These are phyloP conservation scores for Spodoptera litura DNA, from an alignment of 1,140 invertebrate species.

Conservation along the genomic window DNA sequence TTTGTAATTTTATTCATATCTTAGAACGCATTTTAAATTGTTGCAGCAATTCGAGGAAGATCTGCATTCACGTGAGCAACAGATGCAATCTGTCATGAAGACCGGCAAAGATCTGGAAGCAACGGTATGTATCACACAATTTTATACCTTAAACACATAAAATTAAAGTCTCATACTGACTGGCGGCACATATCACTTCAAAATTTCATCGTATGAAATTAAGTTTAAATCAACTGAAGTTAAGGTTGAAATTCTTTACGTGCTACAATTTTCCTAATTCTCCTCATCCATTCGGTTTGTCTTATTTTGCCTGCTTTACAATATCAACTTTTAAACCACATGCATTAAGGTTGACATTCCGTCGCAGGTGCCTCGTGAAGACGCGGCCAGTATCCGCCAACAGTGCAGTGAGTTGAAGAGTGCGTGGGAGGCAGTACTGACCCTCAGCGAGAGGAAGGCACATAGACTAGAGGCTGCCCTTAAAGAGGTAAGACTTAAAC, in stretches of 20 bases:
- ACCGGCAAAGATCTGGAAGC: conserved; percentile 95
- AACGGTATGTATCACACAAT: conserved; percentile 86
- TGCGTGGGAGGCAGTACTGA: conserved; percentile 94
- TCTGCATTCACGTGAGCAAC: conserved; percentile 93
- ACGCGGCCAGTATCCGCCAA: conserved; percentile 91
- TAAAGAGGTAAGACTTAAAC: conserved; percentile 82
- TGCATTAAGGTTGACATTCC: not conserved
- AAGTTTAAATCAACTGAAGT: not conserved
- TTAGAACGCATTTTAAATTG: conserved; percentile 33
- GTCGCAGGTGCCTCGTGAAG: conserved; percentile 88
- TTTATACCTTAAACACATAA: not conserved
- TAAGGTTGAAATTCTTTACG: not conserved
- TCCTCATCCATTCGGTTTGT: too few relatives aligned
- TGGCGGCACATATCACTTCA: not conserved
- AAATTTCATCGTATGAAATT: too few relatives aligned
- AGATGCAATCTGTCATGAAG: conserved; percentile 95
- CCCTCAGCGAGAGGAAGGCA: conserved; percentile 92
- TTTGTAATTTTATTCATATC: not conserved
- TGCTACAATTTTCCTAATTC: too few relatives aligned
- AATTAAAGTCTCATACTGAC: not conserved
- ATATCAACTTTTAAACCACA: not conserved
- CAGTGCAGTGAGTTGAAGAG: conserved; percentile 94
- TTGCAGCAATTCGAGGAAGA: conserved; percentile 95
- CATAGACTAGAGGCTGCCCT: conserved; percentile 94
- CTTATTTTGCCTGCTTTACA: not conserved